Evolutionary conservation across 2,888 invertebrate genomes (phyloP).

Genomic region (Idaea aversata): DNA sequence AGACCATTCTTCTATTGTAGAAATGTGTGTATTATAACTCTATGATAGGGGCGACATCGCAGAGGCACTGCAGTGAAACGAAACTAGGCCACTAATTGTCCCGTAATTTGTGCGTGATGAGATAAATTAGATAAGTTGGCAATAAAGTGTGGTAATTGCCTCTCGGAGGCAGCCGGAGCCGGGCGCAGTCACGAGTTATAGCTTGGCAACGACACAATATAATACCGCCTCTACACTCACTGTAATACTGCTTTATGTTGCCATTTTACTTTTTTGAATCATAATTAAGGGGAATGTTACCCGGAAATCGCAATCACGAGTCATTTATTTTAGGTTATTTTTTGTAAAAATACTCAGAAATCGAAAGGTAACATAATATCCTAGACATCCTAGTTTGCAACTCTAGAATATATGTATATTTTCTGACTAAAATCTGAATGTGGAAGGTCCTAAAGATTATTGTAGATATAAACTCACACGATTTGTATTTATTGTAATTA

Average conservation of each 20-base stretch:
- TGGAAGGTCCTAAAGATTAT: too few species aligned
- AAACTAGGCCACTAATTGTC: constrained; percentile 1
- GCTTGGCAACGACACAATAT: constrained; percentile 7
- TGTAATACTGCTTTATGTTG: not conserved
- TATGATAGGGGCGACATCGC: not conserved
- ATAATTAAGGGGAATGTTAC: not conserved
- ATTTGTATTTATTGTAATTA: too few species aligned
- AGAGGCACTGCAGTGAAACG: not conserved
- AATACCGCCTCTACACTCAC: not conserved
- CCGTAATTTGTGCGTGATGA: constrained; percentile 4
- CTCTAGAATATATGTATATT: too few species aligned
- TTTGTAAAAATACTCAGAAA: too few species aligned
- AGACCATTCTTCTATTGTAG: not conserved
- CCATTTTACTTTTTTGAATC: not conserved
- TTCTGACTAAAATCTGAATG: too few species aligned
- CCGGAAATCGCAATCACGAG: not conserved
- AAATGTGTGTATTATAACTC: not conserved
- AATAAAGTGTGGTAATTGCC: constrained; percentile 8
- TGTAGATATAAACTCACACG: too few species aligned
- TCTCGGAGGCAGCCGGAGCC: not conserved
- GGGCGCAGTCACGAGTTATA: constrained; percentile 7
- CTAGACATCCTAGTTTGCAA: too few species aligned
- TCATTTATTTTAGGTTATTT: not conserved
- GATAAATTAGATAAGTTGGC: constrained; percentile 12
- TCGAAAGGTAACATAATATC: too few species aligned